Percentiles rank a stretch among this genome's conserved stretches.
phyloP scores from a whole-genome alignment of 2,113 vertebrate genomes.

The Brachypodius melanocephalos region DNA sequence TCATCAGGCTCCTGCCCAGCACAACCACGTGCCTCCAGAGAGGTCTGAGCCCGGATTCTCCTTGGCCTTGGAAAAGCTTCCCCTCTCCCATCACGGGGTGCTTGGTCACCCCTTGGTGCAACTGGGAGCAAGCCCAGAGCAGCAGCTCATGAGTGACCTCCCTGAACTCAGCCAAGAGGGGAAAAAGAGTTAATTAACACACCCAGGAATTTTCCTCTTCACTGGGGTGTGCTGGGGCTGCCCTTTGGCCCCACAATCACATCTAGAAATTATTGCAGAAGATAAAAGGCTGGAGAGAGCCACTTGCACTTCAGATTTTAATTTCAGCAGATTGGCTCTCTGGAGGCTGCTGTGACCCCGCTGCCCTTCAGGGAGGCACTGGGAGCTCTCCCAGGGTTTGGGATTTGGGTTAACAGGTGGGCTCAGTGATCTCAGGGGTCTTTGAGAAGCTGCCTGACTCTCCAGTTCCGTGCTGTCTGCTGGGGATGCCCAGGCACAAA shows the following conservation, averaged over 20 bases:
- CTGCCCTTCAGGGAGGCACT: background rate
- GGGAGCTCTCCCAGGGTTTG: background rate
- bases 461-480: rapidly evolving
- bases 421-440: rapidly evolving
- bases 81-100: background rate
- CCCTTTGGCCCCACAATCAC: background rate
- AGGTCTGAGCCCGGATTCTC: background rate
- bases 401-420: background rate
- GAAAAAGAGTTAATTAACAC: background rate
- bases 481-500: background rate
- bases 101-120: rapidly evolving
- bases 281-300: background rate
- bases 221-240: background rate
- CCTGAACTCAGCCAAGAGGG: background rate
- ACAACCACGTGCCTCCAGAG: background rate
- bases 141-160: background rate
- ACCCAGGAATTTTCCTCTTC: background rate
- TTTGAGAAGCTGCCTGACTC: rapidly evolving
- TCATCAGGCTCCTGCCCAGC: background rate
- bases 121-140: background rate
- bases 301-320: background rate
- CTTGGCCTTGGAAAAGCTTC: background rate
- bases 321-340: background rate
- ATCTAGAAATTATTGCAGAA: background rate
- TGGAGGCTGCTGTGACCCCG: background rate